Evolutionary conservation across 2,797 vertebrate species (phyloP).

Genomic region (Cyclura pinguis): DNA sequence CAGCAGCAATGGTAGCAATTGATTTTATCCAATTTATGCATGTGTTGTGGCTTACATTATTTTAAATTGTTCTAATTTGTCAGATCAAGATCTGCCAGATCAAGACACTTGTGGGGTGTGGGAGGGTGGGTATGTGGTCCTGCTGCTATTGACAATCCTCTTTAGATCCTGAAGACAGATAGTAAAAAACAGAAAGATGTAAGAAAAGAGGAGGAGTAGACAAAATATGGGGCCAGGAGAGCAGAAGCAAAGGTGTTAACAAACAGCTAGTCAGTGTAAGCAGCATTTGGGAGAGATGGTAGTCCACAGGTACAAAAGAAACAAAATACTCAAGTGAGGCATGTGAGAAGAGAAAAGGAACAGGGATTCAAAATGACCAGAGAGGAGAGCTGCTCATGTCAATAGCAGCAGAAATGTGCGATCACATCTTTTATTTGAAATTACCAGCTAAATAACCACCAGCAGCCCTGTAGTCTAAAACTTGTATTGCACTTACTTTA

Average conservation of each 20-base stretch:
- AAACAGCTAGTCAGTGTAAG: not conserved
- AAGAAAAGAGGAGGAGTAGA: not conserved
- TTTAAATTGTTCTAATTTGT: no score
- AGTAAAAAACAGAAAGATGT: not conserved
- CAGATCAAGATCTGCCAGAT: no score
- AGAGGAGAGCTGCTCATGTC: not conserved
- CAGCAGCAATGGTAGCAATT: no score
- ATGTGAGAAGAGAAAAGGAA: not conserved
- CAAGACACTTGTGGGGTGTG: no score
- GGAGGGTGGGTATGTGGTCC: no score
- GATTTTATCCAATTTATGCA: no score
- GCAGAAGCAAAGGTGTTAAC: not conserved
- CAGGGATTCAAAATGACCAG: not conserved
- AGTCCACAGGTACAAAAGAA: not conserved
- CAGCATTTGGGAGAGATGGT: no score
- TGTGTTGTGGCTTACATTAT: no score
- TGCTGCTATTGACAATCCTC: not conserved
- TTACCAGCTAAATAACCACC: not conserved
- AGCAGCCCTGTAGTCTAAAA: conserved; percentile 47
- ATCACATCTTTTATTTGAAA: conserved; percentile 8
- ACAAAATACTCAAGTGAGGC: not conserved
- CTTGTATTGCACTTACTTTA: conserved; percentile 46
- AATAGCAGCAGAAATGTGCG: not conserved
- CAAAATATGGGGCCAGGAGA: not conserved
- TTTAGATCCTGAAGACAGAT: not conserved